Conservation (phyloP, 2,888 invertebrate genomes). For the Parelbella ahira region DNA sequence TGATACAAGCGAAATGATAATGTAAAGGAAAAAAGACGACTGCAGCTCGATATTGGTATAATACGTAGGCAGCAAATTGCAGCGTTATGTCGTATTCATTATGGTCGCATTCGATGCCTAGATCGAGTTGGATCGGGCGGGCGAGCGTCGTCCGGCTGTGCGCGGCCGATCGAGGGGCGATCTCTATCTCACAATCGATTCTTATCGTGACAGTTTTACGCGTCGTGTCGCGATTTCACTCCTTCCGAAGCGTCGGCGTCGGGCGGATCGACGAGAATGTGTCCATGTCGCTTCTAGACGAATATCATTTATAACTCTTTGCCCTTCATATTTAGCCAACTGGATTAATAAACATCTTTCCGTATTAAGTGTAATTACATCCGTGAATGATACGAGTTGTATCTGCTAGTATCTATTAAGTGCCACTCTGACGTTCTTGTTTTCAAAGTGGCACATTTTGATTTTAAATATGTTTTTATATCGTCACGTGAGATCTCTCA, state of each 20-base stretch:
- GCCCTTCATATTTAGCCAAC: background rate
- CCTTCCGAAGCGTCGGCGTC: slow-evolving; percentile 42
- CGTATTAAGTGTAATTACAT: too few relatives aligned
- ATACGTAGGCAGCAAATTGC: slow-evolving; percentile 10
- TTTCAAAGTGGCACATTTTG: too few relatives aligned
- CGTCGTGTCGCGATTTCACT: slow-evolving; percentile 58
- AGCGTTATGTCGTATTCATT: slow-evolving; percentile 40
- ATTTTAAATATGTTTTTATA: too few relatives aligned
- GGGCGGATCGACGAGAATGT: slow-evolving; percentile 34
- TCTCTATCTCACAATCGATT: slow-evolving; percentile 66
- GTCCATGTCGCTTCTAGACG: slow-evolving; percentile 31
- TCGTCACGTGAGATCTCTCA: too few relatives aligned
- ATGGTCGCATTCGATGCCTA: slow-evolving; percentile 40
- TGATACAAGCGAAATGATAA: slow-evolving; percentile 1
- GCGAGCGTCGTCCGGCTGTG: slow-evolving; percentile 52
- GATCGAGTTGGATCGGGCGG: slow-evolving; percentile 49
- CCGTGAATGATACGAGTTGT: too few relatives aligned
- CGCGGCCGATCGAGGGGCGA: slow-evolving; percentile 51
- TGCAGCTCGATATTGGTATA: background rate
- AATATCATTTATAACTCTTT: slow-evolving; percentile 28
- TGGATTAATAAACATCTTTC: too few relatives aligned
- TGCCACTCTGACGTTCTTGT: too few relatives aligned
- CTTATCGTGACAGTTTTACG: slow-evolving; percentile 75
- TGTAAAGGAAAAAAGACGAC: slow-evolving; percentile 1
- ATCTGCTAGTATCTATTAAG: too few relatives aligned